These are phyloP conservation scores for Brachypalpus laphriformis DNA, from an alignment of 2,888 invertebrate species.

Conservation along the genomic window DNA sequence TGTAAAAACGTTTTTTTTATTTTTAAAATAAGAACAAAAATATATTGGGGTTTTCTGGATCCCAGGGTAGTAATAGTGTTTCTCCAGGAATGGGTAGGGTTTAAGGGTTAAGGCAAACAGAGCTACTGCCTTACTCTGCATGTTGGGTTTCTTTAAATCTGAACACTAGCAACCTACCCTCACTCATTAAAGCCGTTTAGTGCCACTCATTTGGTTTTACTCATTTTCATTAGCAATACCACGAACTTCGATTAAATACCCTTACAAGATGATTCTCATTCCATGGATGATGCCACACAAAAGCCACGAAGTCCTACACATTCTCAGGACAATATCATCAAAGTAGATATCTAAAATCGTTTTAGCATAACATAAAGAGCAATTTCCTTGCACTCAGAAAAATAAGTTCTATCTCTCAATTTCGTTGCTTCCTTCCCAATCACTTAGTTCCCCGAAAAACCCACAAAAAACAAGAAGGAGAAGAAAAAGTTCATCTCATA, in stretches of 20 bases:
- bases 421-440: constrained; percentile 36
- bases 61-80: no score
- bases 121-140: no score
- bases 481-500: constrained; percentile 12
- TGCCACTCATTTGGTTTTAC: neutral
- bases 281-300: neutral
- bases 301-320: neutral
- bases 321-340: constrained; percentile 24
- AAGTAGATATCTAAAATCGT: constrained; percentile 36
- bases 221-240: neutral
- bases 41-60: no score
- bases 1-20: no score
- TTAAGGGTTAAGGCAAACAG: no score
- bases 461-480: neutral
- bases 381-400: constrained; percentile 45
- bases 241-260: neutral
- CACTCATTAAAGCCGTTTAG: neutral
- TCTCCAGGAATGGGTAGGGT: no score
- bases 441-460: constrained; percentile 5
- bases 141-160: no score
- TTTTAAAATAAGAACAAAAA: no score
- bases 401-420: constrained; percentile 32
- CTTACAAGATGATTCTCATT: neutral
- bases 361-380: constrained; percentile 50
- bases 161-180: no score